These are phyloP conservation scores for Anthopleura xanthogrammica DNA, from an alignment of 92 coral and sea anemone genomes.

Conservation along the genomic window DNA sequence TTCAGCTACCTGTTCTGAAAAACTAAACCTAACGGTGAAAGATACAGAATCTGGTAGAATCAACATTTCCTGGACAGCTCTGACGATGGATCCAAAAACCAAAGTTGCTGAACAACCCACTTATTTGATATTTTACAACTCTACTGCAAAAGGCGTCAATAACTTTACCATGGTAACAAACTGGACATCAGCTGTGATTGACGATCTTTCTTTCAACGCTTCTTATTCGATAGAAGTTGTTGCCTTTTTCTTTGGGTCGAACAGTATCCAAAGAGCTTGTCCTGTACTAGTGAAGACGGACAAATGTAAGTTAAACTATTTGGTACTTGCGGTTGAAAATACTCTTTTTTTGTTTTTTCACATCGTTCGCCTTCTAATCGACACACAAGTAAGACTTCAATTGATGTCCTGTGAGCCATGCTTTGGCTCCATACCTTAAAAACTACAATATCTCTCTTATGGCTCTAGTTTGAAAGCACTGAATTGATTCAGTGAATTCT, in stretches of 20 bases:
- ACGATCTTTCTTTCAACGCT: background rate
- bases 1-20: background rate
- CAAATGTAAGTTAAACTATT: background rate
- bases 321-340: too few relatives aligned
- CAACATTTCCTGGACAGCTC: background rate
- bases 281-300: background rate
- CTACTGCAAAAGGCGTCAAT: background rate
- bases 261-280: background rate
- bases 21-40: background rate
- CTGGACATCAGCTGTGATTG: slow-evolving; percentile 4
- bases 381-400: too few relatives aligned
- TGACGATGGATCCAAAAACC: background rate
- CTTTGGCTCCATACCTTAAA: too few relatives aligned
- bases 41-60: background rate
- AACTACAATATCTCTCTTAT: too few relatives aligned
- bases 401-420: too few relatives aligned
- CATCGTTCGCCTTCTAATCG: too few relatives aligned
- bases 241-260: background rate
- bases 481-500: too few relatives aligned
- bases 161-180: background rate
- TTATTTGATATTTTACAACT: background rate
- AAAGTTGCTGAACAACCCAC: background rate
- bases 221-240: background rate
- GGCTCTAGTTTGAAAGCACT: too few relatives aligned
- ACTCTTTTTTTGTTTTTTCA: too few relatives aligned